Evolutionary conservation across 2,888 invertebrate genomes (phyloP).

Genomic region (Arctia plantaginis): DNA sequence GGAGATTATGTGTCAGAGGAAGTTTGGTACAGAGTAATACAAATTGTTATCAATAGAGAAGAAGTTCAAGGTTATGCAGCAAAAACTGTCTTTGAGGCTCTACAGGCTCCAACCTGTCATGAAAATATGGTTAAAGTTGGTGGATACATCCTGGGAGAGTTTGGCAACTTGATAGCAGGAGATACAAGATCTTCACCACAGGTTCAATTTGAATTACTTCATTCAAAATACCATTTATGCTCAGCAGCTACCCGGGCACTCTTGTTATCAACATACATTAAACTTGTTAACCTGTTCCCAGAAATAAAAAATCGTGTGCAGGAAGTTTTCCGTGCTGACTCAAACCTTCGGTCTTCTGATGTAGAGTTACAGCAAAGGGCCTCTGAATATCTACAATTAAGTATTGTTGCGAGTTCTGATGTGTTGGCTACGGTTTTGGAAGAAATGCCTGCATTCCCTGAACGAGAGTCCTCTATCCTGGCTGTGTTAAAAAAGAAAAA

Average conservation of each 20-base stretch:
- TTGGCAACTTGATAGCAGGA: slow-evolving; percentile 99
- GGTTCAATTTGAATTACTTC: slow-evolving; percentile 98
- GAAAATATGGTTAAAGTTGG: slow-evolving; percentile 99
- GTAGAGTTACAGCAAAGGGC: slow-evolving; percentile 99
- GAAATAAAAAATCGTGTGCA: slow-evolving; percentile 98
- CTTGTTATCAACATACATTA: slow-evolving; percentile 98
- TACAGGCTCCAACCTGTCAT: slow-evolving; percentile 99
- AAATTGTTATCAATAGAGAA: slow-evolving; percentile 99
- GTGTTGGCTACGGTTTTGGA: slow-evolving; percentile 99
- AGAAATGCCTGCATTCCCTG: slow-evolving; percentile 99
- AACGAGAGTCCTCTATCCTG: slow-evolving; percentile 98
- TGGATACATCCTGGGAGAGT: slow-evolving; percentile 99
- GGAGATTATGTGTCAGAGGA: slow-evolving; percentile 99
- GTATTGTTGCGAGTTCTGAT: slow-evolving; percentile 98
- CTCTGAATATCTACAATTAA: slow-evolving; percentile 98
- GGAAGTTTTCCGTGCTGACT: slow-evolving; percentile 97
- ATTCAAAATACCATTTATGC: slow-evolving; percentile 99
- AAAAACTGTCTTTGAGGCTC: slow-evolving; percentile 99
- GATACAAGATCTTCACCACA: slow-evolving; percentile 98
- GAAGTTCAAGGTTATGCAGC: slow-evolving; percentile 99
- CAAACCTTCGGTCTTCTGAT: slow-evolving; percentile 98
- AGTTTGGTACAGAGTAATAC: slow-evolving; percentile 99
- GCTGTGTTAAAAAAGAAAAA: slow-evolving; percentile 99
- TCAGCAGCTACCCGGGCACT: slow-evolving; percentile 98
- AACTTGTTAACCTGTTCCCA: slow-evolving; percentile 99